Evolutionary conservation across 2,113 vertebrate genomes (phyloP).

Genomic region (Phalacrocorax carbo): DNA sequence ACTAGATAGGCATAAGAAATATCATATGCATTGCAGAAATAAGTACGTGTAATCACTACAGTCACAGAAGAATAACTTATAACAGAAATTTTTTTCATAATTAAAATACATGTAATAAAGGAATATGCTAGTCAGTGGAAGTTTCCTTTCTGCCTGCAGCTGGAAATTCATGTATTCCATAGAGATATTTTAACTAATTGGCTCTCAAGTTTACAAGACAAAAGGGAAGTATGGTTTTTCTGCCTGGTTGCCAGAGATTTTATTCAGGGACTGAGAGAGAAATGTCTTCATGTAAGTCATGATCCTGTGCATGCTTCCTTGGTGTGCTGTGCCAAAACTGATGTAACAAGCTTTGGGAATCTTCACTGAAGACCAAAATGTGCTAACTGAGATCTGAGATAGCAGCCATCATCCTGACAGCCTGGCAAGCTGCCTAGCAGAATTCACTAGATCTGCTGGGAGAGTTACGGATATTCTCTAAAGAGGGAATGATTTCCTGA

Average conservation of each 20-base stretch:
- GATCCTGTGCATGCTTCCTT: background rate
- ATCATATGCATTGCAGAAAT: background rate
- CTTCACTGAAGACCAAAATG: background rate
- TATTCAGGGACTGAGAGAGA: background rate
- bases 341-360: slow-evolving; percentile 27
- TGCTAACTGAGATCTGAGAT: background rate
- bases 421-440: background rate
- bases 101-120: background rate
- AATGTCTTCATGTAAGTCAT: slow-evolving; percentile 5
- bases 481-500: background rate
- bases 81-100: background rate
- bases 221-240: background rate
- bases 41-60: background rate
- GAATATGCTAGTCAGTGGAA: background rate
- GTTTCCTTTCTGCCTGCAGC: background rate
- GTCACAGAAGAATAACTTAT: background rate
- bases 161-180: background rate
- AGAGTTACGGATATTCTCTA: background rate
- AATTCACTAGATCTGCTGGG: background rate
- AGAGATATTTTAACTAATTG: slow-evolving; percentile 14
- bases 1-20: background rate
- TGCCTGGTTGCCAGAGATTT: background rate
- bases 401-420: background rate
- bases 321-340: background rate
- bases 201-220: slow-evolving; percentile 22